A percentile compares a stretch with the other conserved stretches of the same genome.
Conservation (phyloP, 2,797 vertebrate genomes). For the Vultur gryphus region DNA sequence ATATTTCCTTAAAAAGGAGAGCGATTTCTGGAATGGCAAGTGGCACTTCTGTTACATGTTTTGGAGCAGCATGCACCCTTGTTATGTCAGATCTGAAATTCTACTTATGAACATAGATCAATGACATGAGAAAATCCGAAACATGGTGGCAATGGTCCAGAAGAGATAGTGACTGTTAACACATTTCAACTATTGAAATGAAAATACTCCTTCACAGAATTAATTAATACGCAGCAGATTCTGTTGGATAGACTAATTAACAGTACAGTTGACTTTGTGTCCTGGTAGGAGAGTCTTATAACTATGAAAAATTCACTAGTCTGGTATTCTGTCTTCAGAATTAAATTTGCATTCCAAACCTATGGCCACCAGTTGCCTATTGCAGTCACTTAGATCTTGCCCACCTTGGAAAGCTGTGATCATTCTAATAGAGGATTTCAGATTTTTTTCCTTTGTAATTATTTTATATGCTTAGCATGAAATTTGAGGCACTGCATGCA, state of each 20-base stretch:
- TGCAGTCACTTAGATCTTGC: neutral
- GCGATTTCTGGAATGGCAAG: neutral
- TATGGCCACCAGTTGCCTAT: fast-evolving
- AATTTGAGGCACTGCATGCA: neutral
- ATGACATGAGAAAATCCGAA: neutral
- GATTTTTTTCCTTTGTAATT: neutral
- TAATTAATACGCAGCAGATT: neutral
- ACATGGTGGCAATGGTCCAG: neutral
- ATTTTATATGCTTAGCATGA: neutral
- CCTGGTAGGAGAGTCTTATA: neutral
- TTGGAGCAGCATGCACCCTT: neutral
- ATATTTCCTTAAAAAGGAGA: neutral
- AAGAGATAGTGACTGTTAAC: neutral
- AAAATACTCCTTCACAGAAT: neutral
- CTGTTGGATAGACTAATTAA: neutral
- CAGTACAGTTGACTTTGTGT: neutral
- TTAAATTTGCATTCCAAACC: neutral
- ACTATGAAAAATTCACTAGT: neutral
- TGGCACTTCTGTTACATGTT: neutral
- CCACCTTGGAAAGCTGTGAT: neutral
- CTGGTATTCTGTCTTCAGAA: neutral
- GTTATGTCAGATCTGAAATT: neutral
- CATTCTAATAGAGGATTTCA: neutral
- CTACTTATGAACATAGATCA: neutral
- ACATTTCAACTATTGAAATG: neutral